Evolutionary conservation across 2,888 invertebrate species (phyloP), one percentile per base, ranked within the genome.

Genomic region (Andrena minutula): DNA sequence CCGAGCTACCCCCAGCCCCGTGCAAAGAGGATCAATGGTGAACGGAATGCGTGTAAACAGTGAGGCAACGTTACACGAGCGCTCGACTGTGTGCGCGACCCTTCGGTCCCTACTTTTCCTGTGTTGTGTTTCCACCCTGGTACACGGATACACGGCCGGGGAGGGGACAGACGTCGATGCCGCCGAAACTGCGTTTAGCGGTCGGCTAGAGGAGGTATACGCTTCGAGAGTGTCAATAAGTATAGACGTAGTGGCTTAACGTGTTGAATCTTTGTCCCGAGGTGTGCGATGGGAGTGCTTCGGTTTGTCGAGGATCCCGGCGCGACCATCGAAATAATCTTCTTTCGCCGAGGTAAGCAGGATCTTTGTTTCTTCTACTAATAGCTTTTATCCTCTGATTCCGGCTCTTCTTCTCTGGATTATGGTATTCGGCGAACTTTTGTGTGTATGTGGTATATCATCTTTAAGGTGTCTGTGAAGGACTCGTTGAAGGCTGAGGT

Each of bases 1-100:
- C 83, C 79, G 74, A 85, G 79, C 86, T 70, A 77, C 82, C 82
- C 79, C 68, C 66, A 61, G 60, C 68, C 68, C 77, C 70, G 70
- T 47, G 82, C 82, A 88, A 88, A 89, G 86, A 90, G 89, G 90
- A 91, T 91, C 89, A 88, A 87, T 87, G 86, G 80, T 74, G 85
- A 83, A 87, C 78, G 78, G 79, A 83, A 86, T 84, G 86, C 86
- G 85, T 90, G 88, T 87, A 90, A 89, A 89, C 85, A 89, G 81
- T n/a, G 73, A 63, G 32, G 70, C 73, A 76, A 23, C 61, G 82
- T 88, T 72, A 78, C 74, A 47, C 74, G 60, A 12, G 20, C 16
- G 35, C 49, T 49, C 64, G 35, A 61, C 23, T 56, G 47, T 74
- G 47, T 60, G 32, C 63, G 51, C 26, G 20, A 26, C 53, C 63